Base-by-base conservation (phyloP, 2,888 invertebrate genomes). In the Synanthedon tipuliformis region DNA sequence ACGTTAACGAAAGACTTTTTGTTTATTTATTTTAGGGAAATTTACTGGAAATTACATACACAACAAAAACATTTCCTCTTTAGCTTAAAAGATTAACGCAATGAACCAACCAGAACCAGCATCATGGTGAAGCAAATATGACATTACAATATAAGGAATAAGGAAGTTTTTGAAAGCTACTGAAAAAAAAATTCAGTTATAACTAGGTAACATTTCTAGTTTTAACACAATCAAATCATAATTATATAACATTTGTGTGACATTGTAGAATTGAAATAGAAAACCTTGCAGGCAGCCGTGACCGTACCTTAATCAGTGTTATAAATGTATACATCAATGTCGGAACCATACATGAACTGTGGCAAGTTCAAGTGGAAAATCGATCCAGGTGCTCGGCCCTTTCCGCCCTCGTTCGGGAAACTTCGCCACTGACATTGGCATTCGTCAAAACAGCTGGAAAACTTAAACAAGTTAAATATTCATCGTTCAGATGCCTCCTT, bases 331-430 rank as follows among this genome's bases (percentile, higher is more conserved):
- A 49, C 58, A 59, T 11, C 61, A 69, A 71, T 71, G 71, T 68
- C 56, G 60, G 60, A 52, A 57, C 57, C 65, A 59, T 59, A 68
- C 64, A 64, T 66, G 65, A 69, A 65, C 65, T 58, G 63, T 52
- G 58, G 62, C 71, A 75, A 76, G 79, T 78, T 81, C 74, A 79
- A 73, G 71, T 64, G 67, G 68, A 71, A 71, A 71, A 80, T 81
- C 80, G 80, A 81, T 81, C 65, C 66, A 71, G 66, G 64, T 64
- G 56, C 54, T 76, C 77, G 74, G 61, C 52, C 53, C 50, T 49
- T 57, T 62, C 60, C 79, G 75, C 40, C 56, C 51, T 27, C 50
- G 50, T 55, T 77, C 72, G 74, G 69, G 51, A 41, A 16, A 45
- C 55, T 58, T 55, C 67, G 69, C 61, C 54, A 23, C 51, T 67